Evolutionary conservation across 2,797 vertebrate genomes (phyloP).

Genomic region (Huso huso): DNA sequence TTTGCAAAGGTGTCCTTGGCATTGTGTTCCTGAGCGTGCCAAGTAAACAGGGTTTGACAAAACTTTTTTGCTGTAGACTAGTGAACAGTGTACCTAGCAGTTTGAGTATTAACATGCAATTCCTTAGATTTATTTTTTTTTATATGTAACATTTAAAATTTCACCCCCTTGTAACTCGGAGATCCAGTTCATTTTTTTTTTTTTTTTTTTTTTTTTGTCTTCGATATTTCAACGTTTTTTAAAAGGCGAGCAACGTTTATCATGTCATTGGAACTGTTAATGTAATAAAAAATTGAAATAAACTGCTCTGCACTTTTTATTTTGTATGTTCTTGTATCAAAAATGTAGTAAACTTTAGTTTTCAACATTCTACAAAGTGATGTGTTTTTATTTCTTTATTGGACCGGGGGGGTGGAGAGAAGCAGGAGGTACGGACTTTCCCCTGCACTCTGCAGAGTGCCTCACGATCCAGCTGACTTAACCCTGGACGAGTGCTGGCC

Average conservation of each 20-base stretch:
- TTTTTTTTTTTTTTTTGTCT: background rate
- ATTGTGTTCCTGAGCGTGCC: background rate
- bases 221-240: constrained; percentile 18
- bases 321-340: constrained; percentile 48
- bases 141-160: background rate
- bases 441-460: too few relatives aligned
- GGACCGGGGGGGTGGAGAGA: background rate
- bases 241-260: constrained; percentile 21
- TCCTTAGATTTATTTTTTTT: too few relatives aligned
- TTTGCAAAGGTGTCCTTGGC: background rate
- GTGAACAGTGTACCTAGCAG: constrained; percentile 12
- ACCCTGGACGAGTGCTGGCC: too few relatives aligned
- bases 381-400: constrained; percentile 2
- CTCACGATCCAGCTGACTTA: too few relatives aligned
- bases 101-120: background rate
- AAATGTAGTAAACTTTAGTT: constrained; percentile 59
- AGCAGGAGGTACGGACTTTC: too few relatives aligned
- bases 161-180: background rate
- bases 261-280: constrained; percentile 18
- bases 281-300: constrained; percentile 15
- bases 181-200: too few relatives aligned
- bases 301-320: constrained; percentile 21
- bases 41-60: constrained; percentile 14
- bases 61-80: constrained; percentile 20
- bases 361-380: constrained; percentile 38